A percentile compares a stretch with the other conserved stretches of the same genome.
Evolutionary conservation across 1,140 invertebrate species (phyloP).

Genomic region (Euglossa dilemma): DNA sequence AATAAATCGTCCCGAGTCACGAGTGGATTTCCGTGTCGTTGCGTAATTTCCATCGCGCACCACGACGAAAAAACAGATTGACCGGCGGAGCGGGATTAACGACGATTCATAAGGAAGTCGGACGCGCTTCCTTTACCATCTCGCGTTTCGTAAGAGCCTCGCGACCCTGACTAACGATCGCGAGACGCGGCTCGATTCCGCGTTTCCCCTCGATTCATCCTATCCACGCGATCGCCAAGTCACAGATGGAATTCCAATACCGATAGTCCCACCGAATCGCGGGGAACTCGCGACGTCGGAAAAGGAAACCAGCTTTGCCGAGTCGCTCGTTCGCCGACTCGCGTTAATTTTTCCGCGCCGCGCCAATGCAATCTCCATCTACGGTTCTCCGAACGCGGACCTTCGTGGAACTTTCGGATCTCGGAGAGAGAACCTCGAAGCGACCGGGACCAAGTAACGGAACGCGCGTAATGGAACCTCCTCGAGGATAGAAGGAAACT

Average conservation of each 20-base stretch:
- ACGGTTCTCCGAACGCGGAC: neutral
- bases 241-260: constrained; percentile 10
- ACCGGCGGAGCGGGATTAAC: constrained; percentile 9
- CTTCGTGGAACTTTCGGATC: neutral
- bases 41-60: neutral
- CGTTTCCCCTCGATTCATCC: neutral
- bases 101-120: constrained; percentile 15
- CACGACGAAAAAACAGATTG: neutral
- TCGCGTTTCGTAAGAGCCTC: neutral
- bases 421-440: neutral
- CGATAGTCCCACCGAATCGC: neutral
- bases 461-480: neutral
- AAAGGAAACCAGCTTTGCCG: neutral
- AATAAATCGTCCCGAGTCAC: neutral
- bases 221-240: neutral
- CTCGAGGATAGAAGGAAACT: constrained; percentile 4
- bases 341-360: neutral
- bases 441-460: constrained; percentile 35
- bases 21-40: constrained; percentile 13
- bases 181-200: neutral
- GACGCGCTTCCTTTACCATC: neutral
- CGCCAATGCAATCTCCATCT: constrained; percentile 3
- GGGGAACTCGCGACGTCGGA: neutral
- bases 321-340: neutral
- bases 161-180: neutral